phyloP scores from a whole-genome alignment of 2,888 invertebrate species.

The Phytoseiulus persimilis region DNA sequence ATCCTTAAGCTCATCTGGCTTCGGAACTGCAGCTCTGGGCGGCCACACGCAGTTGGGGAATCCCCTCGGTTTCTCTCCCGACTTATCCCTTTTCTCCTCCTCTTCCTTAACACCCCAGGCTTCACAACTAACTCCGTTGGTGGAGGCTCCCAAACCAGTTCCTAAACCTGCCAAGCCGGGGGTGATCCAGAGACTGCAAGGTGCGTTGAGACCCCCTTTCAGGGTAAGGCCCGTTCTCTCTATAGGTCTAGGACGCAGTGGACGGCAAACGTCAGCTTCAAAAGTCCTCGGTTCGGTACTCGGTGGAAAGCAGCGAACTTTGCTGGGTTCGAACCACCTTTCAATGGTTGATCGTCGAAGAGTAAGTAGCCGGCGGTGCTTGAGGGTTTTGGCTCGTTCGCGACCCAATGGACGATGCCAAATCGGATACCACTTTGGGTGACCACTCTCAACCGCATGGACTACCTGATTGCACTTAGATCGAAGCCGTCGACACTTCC shows the following conservation, averaged over 20 bases:
- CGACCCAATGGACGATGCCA: not conserved
- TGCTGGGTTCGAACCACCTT: not conserved
- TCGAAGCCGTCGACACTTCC: not conserved
- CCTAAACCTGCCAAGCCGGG: slow-evolving; percentile 28
- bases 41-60: not conserved
- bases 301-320: not conserved
- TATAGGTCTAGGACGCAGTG: slow-evolving; percentile 36
- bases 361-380: not conserved
- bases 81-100: slow-evolving; percentile 26
- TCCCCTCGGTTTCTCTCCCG: slow-evolving; percentile 10
- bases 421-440: not conserved
- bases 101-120: slow-evolving; percentile 29
- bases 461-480: not conserved
- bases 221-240: slow-evolving; percentile 37
- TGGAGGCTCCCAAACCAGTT: slow-evolving; percentile 9
- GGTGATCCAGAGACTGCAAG: slow-evolving; percentile 38
- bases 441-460: not conserved
- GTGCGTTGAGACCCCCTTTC: slow-evolving; percentile 35
- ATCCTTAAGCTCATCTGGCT: not conserved
- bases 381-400: not conserved
- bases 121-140: slow-evolving; percentile 28
- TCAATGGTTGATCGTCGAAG: not conserved
- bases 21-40: not conserved
- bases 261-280: slow-evolving; percentile 6
- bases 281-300: not conserved